Percentiles rank a stretch among this genome's conserved stretches.
Evolutionary conservation across 2,888 invertebrate species (phyloP).

Genomic region (Strigamia maritima): DNA sequence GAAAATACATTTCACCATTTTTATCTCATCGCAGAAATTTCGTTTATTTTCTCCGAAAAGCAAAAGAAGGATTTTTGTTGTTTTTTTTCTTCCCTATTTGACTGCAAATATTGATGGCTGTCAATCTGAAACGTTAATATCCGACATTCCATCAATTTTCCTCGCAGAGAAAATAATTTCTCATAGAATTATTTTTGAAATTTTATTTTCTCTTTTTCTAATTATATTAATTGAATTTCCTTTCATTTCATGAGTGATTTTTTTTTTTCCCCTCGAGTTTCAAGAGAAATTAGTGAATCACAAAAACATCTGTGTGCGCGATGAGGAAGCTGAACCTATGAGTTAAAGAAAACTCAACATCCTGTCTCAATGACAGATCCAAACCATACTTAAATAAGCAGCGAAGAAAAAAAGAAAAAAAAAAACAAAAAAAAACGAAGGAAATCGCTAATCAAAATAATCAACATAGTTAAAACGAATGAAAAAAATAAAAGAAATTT

Average conservation of each 20-base stretch:
- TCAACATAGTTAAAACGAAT: background rate
- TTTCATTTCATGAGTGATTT: background rate
- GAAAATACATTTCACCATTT: too few relatives aligned
- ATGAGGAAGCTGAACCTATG: constrained; percentile 10
- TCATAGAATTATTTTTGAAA: too few relatives aligned
- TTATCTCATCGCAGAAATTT: too few relatives aligned
- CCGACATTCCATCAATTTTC: too few relatives aligned
- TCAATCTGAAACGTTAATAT: too few relatives aligned
- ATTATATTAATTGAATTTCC: background rate
- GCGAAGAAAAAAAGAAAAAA: background rate
- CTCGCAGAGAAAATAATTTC: background rate
- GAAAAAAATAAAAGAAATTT: background rate
- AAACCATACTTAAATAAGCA: background rate
- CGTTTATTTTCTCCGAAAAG: too few relatives aligned
- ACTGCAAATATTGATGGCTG: too few relatives aligned
- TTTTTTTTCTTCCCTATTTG: too few relatives aligned
- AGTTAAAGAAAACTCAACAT: constrained; percentile 13
- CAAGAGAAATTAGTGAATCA: background rate
- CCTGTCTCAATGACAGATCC: background rate
- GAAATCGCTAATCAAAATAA: background rate
- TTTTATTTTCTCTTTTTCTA: background rate
- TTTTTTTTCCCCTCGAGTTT: background rate
- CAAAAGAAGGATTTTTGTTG: too few relatives aligned
- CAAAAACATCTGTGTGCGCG: background rate
- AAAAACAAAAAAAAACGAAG: background rate